phyloP scores from a whole-genome alignment of 2,888 invertebrate species.

The Sthenelais limicola region DNA sequence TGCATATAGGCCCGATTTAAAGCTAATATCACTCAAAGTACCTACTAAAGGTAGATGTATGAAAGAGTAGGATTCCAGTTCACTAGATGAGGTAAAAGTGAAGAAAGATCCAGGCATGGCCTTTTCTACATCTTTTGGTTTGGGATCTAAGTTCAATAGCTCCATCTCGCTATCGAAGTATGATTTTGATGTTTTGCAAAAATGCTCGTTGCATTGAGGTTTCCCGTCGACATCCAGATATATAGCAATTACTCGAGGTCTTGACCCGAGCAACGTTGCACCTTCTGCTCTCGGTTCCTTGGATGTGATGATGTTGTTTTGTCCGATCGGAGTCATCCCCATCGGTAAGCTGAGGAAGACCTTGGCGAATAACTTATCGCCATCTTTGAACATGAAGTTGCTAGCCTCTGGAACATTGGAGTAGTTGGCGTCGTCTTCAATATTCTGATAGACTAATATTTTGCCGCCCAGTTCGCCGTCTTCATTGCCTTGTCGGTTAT shows the following conservation, averaged over 20 bases:
- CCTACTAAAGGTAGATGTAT: constrained; percentile 43
- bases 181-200: constrained; percentile 32
- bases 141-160: background rate
- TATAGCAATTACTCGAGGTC: constrained; percentile 28
- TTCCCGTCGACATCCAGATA: constrained; percentile 39
- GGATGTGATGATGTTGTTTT: constrained; percentile 30
- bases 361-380: constrained; percentile 44
- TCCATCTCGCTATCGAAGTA: constrained; percentile 6
- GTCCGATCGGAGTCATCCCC: constrained; percentile 42
- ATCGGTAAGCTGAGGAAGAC: constrained; percentile 40
- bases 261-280: constrained; percentile 35
- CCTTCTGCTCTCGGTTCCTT: constrained; percentile 18
- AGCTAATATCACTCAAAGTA: constrained; percentile 19
- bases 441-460: constrained; percentile 37
- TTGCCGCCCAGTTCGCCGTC: constrained; percentile 43
- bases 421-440: constrained; percentile 19
- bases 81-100: constrained; percentile 28
- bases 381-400: background rate
- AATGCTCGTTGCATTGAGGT: constrained; percentile 30
- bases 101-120: constrained; percentile 43
- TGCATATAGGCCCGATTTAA: constrained; percentile 35
- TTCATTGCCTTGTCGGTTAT: constrained; percentile 39
- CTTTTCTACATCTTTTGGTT: background rate
- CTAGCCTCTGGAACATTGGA: background rate
- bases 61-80: constrained; percentile 42